Percentiles rank a stretch among this genome's conserved stretches.
phyloP scores from a whole-genome alignment of 2,797 vertebrate genomes.

The Pteronotus mesoamericanus region DNA sequence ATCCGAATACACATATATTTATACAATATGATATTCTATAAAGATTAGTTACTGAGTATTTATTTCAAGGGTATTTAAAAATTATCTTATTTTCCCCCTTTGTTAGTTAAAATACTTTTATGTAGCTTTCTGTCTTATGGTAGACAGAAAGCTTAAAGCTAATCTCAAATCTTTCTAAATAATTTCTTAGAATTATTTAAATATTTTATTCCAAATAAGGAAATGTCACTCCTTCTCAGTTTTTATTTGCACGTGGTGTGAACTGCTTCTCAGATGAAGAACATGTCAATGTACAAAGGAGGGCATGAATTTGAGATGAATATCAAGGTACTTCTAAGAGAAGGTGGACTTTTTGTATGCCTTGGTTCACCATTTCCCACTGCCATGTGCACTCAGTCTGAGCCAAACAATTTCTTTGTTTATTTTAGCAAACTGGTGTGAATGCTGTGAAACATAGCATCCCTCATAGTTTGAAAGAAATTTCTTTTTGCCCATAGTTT shows the following conservation, averaged over 20 bases:
- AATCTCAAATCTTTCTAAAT: not conserved
- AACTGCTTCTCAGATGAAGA: not conserved
- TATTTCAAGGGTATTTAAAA: not conserved
- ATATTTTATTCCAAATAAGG: not conserved
- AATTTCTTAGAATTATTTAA: not conserved
- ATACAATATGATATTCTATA: not conserved
- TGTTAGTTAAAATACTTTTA: conserved; percentile 17
- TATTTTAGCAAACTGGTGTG: conserved; percentile 36
- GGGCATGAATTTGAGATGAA: not conserved
- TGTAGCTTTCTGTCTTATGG: conserved; percentile 1
- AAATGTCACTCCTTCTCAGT: not conserved
- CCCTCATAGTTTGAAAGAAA: not conserved
- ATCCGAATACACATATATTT: not conserved
- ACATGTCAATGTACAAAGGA: not conserved
- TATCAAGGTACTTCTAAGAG: not conserved
- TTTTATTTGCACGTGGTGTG: not conserved
- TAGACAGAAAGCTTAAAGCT: conserved; percentile 11
- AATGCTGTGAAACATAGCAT: not conserved
- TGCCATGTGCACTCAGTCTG: not conserved
- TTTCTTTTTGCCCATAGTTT: not conserved
- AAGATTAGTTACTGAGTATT: not conserved
- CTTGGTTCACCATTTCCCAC: not conserved
- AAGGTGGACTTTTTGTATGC: not conserved
- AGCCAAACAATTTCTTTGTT: conserved; percentile 44
- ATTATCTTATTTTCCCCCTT: not conserved